phyloP scores from a whole-genome alignment of 2,888 invertebrate genomes.

The Drosophila paracracens region DNA sequence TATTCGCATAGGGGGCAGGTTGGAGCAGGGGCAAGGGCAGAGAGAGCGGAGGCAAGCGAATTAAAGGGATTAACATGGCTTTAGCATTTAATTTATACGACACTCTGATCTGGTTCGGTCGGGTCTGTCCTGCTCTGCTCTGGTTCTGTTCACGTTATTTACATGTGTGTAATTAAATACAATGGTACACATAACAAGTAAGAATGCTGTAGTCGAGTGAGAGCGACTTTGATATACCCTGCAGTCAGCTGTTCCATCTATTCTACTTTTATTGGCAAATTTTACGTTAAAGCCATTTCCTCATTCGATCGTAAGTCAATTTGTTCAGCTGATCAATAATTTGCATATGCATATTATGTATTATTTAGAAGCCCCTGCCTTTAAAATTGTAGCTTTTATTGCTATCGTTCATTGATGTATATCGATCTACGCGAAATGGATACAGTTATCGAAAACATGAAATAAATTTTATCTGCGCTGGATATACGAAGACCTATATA shows the following conservation, averaged over 20 bases:
- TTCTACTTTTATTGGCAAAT: background rate
- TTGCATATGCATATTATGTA: background rate
- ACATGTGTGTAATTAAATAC: conserved; percentile 28
- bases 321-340: background rate
- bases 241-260: background rate
- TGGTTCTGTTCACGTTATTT: conserved; percentile 3
- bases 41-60: conserved; percentile 51
- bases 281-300: background rate
- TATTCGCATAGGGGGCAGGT: conserved; percentile 14
- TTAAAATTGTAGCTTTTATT: background rate
- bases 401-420: background rate
- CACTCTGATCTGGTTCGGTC: conserved; percentile 13
- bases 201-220: background rate
- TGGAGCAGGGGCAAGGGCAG: conserved; percentile 11
- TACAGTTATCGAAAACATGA: background rate
- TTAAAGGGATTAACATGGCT: conserved; percentile 81
- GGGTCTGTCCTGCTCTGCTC: conserved; percentile 11
- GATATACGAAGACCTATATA: background rate
- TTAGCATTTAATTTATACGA: conserved; percentile 81
- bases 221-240: background rate
- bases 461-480: background rate
- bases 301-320: background rate
- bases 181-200: conserved; percentile 13
- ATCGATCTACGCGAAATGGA: background rate
- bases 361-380: background rate